Percentiles rank a stretch among this genome's conserved stretches.
Conservation (phyloP, 1,140 invertebrate genomes). For the Temnothorax curvispinosus region DNA sequence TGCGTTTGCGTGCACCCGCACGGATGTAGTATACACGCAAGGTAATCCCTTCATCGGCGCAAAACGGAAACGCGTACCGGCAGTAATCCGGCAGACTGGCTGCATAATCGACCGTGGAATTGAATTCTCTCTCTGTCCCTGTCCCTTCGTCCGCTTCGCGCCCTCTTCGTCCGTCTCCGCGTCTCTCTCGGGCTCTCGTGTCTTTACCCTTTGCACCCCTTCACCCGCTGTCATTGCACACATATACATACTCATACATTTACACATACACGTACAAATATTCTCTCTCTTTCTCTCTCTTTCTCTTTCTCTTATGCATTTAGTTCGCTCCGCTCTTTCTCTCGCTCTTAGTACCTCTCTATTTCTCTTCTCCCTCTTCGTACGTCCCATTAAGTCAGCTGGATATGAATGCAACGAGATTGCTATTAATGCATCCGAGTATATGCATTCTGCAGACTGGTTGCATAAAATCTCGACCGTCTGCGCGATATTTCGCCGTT, state of each 20-base stretch:
- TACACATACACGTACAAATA: neutral
- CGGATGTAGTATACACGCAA: slow-evolving; percentile 68
- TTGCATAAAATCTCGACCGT: slow-evolving; percentile 65
- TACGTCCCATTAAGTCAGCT: slow-evolving; percentile 75
- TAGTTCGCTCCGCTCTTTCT: slow-evolving; percentile 12
- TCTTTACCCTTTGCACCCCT: slow-evolving; percentile 32
- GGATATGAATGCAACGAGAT: slow-evolving; percentile 75
- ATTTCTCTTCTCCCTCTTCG: slow-evolving; percentile 28
- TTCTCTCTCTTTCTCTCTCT: slow-evolving; percentile 76
- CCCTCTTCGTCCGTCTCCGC: slow-evolving; percentile 17
- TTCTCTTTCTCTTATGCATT: slow-evolving; percentile 46
- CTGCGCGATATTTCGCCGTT: slow-evolving; percentile 70
- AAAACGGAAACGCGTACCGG: slow-evolving; percentile 76
- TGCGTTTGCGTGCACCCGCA: slow-evolving; percentile 29
- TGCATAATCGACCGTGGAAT: slow-evolving; percentile 79
- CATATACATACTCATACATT: neutral
- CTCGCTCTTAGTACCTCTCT: neutral
- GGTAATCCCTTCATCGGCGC: slow-evolving; percentile 75
- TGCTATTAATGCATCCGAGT: slow-evolving; percentile 73
- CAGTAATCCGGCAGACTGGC: slow-evolving; percentile 76
- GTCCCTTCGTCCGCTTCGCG: slow-evolving; percentile 59
- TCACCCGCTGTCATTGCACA: neutral
- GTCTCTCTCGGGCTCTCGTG: slow-evolving; percentile 34
- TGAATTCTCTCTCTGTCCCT: slow-evolving; percentile 81
- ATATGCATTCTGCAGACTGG: slow-evolving; percentile 61